phyloP scores from a whole-genome alignment of 2,888 invertebrate genomes.

The Epirrita christyi region DNA sequence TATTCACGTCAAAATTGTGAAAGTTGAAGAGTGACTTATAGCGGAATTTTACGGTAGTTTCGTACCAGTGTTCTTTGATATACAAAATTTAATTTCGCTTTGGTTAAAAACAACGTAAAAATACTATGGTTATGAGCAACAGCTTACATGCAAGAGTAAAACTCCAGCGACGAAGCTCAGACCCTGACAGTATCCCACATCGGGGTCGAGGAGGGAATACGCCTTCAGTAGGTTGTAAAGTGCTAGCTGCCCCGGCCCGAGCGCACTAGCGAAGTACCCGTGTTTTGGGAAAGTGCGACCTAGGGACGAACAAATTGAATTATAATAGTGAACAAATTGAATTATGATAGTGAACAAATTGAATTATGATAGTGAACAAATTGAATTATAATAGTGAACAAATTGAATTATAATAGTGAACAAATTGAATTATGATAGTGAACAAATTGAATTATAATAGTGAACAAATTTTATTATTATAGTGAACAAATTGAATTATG shows the following conservation, averaged over 20 bases:
- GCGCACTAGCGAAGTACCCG: constrained; percentile 95
- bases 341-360: neutral
- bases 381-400: neutral
- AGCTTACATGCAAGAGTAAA: constrained; percentile 95
- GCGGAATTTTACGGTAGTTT: no score
- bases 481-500: neutral
- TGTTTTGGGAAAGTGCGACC: constrained; percentile 97
- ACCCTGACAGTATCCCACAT: constrained; percentile 98
- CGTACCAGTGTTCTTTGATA: no score
- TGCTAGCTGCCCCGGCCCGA: constrained; percentile 97
- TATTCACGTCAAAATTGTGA: no score
- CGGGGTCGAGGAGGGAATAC: constrained; percentile 96
- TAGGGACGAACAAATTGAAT: constrained; percentile 45
- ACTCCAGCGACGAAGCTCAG: constrained; percentile 98
- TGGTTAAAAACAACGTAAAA: no score
- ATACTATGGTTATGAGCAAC: constrained; percentile 40
- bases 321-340: neutral
- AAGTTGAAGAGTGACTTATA: no score
- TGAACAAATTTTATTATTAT: neutral
- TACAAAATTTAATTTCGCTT: no score
- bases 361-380: neutral
- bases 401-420: neutral
- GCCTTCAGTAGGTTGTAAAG: constrained; percentile 98
- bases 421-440: constrained; percentile 24
- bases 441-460: neutral